Conservation (phyloP, 2,797 vertebrate genomes). For the Aulostomus chinensis region DNA sequence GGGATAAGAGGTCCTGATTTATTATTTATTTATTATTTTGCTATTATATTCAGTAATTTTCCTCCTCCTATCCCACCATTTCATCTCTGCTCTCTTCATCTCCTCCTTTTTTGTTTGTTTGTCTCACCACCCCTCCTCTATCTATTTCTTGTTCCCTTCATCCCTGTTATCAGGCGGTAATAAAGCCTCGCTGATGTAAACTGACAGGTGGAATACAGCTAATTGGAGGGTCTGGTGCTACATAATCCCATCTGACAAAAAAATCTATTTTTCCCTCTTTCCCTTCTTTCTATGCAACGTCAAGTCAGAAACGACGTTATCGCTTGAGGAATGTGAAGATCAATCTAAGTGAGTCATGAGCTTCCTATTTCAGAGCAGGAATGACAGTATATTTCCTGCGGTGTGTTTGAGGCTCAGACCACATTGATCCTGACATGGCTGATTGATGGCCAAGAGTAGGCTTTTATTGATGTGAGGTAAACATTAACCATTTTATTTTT, state of each 20-base stretch:
- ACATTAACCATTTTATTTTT: conserved; percentile 1
- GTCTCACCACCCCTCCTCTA: background rate
- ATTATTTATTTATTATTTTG: too few species aligned
- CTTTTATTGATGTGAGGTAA: too few species aligned
- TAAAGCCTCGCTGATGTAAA: conserved; percentile 57
- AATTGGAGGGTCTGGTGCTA: conserved; percentile 63
- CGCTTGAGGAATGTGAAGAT: conserved; percentile 50
- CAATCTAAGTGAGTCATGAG: conserved; percentile 50
- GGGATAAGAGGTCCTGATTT: too few species aligned
- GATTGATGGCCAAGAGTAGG: conserved; percentile 18
- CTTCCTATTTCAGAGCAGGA: conserved; percentile 34
- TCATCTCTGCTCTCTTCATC: background rate
- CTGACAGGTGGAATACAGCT: conserved; percentile 75
- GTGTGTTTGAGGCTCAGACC: conserved; percentile 33
- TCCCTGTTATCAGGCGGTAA: conserved; percentile 13
- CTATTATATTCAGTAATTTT: too few species aligned
- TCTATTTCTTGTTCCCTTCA: conserved; percentile 7
- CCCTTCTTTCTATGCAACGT: conserved; percentile 28
- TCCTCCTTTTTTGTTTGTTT: background rate
- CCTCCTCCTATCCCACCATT: background rate
- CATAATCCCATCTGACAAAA: conserved; percentile 68
- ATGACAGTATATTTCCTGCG: conserved; percentile 34
- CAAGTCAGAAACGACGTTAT: conserved; percentile 59
- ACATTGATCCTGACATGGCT: conserved; percentile 27
- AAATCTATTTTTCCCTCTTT: conserved; percentile 19